A percentile compares a stretch with the other conserved stretches of the same genome.
These are phyloP conservation scores for Halictus rubicundus DNA, from an alignment of 1,140 invertebrate genomes.

Conservation along the genomic window DNA sequence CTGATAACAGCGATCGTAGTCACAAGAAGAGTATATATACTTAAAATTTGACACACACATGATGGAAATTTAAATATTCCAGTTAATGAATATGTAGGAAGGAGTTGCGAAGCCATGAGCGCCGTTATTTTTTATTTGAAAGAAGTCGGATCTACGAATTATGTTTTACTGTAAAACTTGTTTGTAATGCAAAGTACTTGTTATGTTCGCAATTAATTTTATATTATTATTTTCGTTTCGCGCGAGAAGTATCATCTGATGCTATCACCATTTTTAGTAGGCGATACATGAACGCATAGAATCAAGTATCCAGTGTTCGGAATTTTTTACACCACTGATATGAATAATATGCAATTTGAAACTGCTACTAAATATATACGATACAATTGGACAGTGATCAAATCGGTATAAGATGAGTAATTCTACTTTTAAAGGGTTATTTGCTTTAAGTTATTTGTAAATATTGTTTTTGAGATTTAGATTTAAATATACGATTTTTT, in stretches of 20 bases:
- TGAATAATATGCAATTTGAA: background rate
- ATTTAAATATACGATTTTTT: constrained; percentile 9
- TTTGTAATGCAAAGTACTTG: constrained; percentile 14
- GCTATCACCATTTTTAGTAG: background rate
- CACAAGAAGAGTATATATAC: background rate
- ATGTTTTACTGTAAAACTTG: constrained; percentile 27
- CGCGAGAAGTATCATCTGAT: background rate
- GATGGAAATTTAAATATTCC: background rate
- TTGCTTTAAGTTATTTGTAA: constrained; percentile 32
- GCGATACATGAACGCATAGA: background rate
- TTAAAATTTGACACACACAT: background rate
- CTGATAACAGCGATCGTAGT: background rate
- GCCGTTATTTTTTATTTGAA: background rate
- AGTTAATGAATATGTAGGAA: background rate
- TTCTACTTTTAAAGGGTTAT: constrained; percentile 11
- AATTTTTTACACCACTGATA: background rate
- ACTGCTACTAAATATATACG: background rate
- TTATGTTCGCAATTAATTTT: background rate
- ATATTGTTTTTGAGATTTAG: constrained; percentile 14
- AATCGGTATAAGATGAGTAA: background rate
- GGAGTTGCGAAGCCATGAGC: constrained; percentile 9
- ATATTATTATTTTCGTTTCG: background rate
- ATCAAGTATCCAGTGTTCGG: background rate
- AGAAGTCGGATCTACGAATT: background rate
- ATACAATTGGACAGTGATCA: background rate